Evolutionary conservation across 1,140 invertebrate genomes (phyloP), one percentile per base, ranked within the genome.

Genomic region (Nasonia vitripennis): DNA sequence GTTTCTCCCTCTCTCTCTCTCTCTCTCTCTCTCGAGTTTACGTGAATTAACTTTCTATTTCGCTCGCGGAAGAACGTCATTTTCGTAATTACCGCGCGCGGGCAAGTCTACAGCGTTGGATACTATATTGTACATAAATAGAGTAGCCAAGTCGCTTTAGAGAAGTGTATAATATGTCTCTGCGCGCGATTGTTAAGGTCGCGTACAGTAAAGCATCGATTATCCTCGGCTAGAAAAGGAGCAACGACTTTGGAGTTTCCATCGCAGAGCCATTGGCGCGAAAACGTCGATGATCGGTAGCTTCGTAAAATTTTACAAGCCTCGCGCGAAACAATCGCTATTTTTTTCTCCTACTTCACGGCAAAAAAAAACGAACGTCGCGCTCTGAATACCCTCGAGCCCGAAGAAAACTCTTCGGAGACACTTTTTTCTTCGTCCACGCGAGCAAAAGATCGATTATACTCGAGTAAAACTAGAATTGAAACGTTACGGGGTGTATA

Each of bases 371-470:
- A 31, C 48, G 12, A 48, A 6, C 41, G 68, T 81, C 68, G 67
- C 68, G 79, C 41, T 81, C 79, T 81, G 67, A 80, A 71, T 81
- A 81, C 11, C 68, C 31, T 81, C 45, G 3, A 5, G 17, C 20
- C 17, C 23, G 37, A 45, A 67, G 68, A 71, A 48, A 48, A 27
- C 70, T 45, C 45, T 11, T 12, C 51, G n/a, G 34, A 79, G 31
- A 70, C 34, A 81, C 31, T 79, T 79, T 79, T 81, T 37, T 71
- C 48, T 70, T 27, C 9, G 7, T 70, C 23, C 12, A 31, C n/a
- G 6, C 10, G n/a, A 81, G 23, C 68, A 79, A 67, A 79, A 79
- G 5, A 70, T 27, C 34, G 23, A 62, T 62, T 62, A 20, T 45
- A 9, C 41, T 7, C 41, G 41, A 5, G 41, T 45, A 45, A 45